Percentiles rank a stretch among this genome's conserved stretches.
Conservation (phyloP, 2,888 invertebrate species). For the Sinelater perroti region DNA sequence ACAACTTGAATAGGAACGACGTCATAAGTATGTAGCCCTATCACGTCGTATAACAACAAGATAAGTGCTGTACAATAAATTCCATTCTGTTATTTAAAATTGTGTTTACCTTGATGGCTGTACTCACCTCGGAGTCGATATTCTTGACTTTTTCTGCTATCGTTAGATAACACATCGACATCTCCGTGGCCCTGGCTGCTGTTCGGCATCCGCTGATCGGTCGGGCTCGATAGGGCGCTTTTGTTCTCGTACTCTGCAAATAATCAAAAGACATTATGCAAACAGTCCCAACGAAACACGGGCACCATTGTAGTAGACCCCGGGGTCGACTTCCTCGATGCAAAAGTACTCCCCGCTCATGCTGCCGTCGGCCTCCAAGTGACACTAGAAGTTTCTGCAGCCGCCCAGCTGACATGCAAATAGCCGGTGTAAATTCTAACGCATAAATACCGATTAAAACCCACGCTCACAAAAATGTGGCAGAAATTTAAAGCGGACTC, state of each 20-base stretch:
- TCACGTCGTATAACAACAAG: too few relatives aligned
- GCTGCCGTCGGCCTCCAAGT: slow-evolving; percentile 17
- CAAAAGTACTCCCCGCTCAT: slow-evolving; percentile 46
- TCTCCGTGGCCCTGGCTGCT: neutral
- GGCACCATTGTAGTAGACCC: slow-evolving; percentile 38
- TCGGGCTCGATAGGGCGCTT: neutral
- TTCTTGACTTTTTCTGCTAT: slow-evolving; percentile 40
- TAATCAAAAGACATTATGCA: neutral
- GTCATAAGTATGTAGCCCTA: too few relatives aligned
- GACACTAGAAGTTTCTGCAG: neutral
- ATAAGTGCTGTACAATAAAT: too few relatives aligned
- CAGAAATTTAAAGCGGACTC: neutral
- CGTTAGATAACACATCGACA: slow-evolving; percentile 20
- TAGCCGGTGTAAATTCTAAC: neutral
- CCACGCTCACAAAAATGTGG: neutral
- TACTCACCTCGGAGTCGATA: slow-evolving; percentile 42
- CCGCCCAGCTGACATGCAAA: neutral
- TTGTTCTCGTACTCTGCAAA: neutral
- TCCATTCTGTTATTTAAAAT: too few relatives aligned
- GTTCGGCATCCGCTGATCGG: neutral
- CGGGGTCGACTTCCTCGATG: slow-evolving; percentile 42
- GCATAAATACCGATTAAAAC: neutral
- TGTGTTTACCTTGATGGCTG: too few relatives aligned
- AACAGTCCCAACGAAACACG: neutral
- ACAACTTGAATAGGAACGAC: too few relatives aligned